A percentile compares a stretch with the other conserved stretches of the same genome.
phyloP scores from a whole-genome alignment of 2,888 invertebrate genomes.

The Tyria jacobaeae region DNA sequence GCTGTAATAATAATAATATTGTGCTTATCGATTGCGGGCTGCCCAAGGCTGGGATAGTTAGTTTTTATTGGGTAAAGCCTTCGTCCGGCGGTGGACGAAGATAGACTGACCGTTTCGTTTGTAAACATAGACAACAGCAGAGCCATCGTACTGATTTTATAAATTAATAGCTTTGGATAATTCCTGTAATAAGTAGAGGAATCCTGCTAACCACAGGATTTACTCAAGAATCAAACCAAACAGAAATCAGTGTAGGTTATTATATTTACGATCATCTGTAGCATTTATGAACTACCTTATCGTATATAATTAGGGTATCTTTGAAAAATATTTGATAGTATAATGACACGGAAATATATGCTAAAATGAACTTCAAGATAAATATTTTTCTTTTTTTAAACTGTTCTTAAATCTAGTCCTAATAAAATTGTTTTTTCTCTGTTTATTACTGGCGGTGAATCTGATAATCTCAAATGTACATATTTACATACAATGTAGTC shows the following conservation, averaged over 20 bases:
- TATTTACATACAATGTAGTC: constrained; percentile 49
- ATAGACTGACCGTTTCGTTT: no score
- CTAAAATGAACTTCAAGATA: background rate
- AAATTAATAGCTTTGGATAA: background rate
- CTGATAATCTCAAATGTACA: constrained; percentile 25
- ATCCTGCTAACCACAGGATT: background rate
- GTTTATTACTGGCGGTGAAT: constrained; percentile 31
- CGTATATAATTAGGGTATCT: background rate
- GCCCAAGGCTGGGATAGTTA: no score
- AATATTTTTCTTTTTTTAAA: constrained; percentile 6
- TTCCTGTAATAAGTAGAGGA: no score
- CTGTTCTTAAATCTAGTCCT: constrained; percentile 5
- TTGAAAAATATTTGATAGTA: background rate
- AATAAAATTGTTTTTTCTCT: constrained; percentile 16
- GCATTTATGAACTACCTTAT: background rate
- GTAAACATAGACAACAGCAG: no score
- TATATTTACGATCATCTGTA: background rate
- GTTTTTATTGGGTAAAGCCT: no score
- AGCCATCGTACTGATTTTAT: no score
- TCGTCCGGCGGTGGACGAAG: no score
- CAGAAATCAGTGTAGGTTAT: background rate
- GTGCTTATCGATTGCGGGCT: no score
- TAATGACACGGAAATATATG: constrained; percentile 9
- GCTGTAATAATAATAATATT: no score
- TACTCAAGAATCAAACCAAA: no score